Percentiles rank a stretch among this genome's conserved stretches.
Conservation (phyloP, 2,888 invertebrate species). For the Baccha elongata region DNA sequence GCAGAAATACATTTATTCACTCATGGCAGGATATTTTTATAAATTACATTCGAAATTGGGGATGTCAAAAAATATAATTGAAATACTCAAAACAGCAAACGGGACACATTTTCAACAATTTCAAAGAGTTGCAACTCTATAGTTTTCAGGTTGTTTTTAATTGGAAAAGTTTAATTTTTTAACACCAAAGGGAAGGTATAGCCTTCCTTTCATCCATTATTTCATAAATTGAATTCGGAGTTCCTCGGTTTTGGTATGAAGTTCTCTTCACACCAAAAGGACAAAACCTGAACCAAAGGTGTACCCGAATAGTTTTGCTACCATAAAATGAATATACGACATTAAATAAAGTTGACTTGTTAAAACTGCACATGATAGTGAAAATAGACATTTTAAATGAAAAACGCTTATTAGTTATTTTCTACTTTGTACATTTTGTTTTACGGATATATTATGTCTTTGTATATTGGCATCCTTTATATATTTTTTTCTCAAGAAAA, state of each 20-base stretch:
- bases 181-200: no score
- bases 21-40: no score
- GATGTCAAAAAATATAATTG: no score
- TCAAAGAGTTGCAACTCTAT: conserved; percentile 28
- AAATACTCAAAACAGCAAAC: conserved; percentile 9
- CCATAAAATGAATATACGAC: conserved; percentile 11
- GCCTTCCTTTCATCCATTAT: conserved; percentile 12
- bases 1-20: no score
- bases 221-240: conserved; percentile 46
- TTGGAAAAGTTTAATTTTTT: conserved; percentile 61
- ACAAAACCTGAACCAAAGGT: not conserved
- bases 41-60: no score
- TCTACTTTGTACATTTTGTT: not conserved
- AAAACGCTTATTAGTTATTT: not conserved
- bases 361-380: not conserved
- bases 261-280: no score
- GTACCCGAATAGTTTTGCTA: not conserved
- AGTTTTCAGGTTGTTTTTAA: conserved; percentile 44
- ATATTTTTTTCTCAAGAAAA: conserved; percentile 30
- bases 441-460: not conserved
- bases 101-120: conserved; percentile 18
- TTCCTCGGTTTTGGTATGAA: no score
- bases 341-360: conserved; percentile 14
- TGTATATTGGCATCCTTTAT: conserved; percentile 7
- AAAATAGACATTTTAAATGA: conserved; percentile 3